Evolutionary conservation across 2,888 invertebrate genomes (phyloP).

Genomic region (Oegoconia quadripuncta): DNA sequence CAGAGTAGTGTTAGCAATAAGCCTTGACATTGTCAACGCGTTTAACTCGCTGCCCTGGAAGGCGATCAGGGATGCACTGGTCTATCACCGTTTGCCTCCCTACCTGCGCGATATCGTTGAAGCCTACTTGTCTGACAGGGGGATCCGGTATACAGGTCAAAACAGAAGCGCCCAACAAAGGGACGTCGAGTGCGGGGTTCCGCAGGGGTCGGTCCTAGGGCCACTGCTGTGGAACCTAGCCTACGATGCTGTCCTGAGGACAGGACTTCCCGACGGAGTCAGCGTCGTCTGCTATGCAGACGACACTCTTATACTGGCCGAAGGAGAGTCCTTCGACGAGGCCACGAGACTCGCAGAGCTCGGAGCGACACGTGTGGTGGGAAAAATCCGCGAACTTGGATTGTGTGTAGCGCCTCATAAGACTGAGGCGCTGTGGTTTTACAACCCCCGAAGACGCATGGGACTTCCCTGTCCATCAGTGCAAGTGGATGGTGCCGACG

Average conservation of each 20-base stretch:
- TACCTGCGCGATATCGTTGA: background rate
- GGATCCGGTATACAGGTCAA: too few species aligned
- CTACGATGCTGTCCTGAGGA: too few species aligned
- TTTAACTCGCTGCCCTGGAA: background rate
- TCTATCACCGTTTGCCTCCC: background rate
- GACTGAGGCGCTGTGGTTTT: background rate
- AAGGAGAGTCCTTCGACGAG: background rate
- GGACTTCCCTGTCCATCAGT: background rate
- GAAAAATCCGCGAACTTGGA: too few species aligned
- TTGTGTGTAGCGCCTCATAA: background rate
- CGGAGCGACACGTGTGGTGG: too few species aligned
- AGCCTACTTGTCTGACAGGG: background rate
- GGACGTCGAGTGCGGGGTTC: too few species aligned
- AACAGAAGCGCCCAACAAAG: too few species aligned
- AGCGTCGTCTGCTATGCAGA: too few species aligned
- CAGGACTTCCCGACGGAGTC: too few species aligned
- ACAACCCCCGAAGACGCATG: background rate
- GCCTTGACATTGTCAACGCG: too few species aligned
- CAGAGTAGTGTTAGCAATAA: background rate
- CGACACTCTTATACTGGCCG: background rate
- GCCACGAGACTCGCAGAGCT: too few species aligned
- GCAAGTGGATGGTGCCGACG: background rate
- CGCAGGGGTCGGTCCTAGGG: too few species aligned
- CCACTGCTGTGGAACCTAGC: too few species aligned
- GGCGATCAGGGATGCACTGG: background rate